Evolutionary conservation across 2,888 invertebrate species (phyloP), one percentile per base, ranked within the genome.

Genomic region (Brachynemurus nebulosus): DNA sequence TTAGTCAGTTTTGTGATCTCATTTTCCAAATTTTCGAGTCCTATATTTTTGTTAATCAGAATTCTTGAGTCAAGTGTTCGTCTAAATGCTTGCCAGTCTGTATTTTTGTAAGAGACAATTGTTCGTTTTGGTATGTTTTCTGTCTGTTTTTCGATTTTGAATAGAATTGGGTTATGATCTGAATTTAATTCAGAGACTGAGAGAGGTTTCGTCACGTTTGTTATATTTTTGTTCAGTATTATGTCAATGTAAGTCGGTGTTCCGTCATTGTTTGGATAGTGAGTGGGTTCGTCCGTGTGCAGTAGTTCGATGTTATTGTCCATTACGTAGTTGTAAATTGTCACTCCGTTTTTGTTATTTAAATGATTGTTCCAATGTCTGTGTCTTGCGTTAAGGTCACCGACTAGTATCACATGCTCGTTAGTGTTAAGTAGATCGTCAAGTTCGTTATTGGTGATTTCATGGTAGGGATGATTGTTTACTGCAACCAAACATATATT

Each of bases 181-280:
- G 53, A 56, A 21, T 42, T 53, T 6, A 56, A 44, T 45, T 53
- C 51, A n/a, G 50, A 20, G 6, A 42, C 14, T 2, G 49, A 36
- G 20, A 42, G 14, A 1, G 48, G 14, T 0, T 52, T 36, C 17
- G 49, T 42, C 0, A 51, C 45, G 18, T 48, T 45, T 1, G 8
- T 40, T 1, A 53, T 25, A 27, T 53, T 54, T 49, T 56, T 56
- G 12, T 48, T 53, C 9, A 55, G 21, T 18, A 47, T 50, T 44
- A 55, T 48, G 33, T 55, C 52, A 45, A 55, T 52, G 21, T 51
- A 53, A 38, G 51, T 48, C 7, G 55, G 53, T 6, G 50, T 53
- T 3, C 25, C 49, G 16, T 45, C 46, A 18, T 52, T 55, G 2
- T 37, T 6, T 5, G 54, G 53, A 23, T 46, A 52, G 17, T 52